Evolutionary conservation across 2,888 invertebrate species (phyloP), one percentile per base, ranked within the genome.

Genomic region (Axea sp.): DNA sequence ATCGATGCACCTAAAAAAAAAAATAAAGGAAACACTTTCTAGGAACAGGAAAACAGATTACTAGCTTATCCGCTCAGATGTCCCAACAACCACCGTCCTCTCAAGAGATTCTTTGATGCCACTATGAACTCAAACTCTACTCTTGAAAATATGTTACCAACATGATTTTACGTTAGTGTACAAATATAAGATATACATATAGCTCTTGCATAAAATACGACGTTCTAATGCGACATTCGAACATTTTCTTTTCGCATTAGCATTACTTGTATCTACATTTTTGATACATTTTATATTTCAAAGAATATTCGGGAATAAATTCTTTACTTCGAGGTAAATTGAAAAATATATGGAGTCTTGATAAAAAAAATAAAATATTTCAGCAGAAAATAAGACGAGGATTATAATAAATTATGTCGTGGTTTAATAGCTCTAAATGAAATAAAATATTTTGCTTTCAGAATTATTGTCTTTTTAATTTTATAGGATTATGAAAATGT

Each of bases 81-180:
- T 73, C 41, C 67, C 67, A 43, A 45, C 69, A 69, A 64, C 64
- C 59, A 51, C 68, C 65, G 74, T 59, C 73, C 68, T 68, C 64
- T 65, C 59, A 45, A 59, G 64, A 74, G 69, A 74, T 74, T 68
- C 53, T 62, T 57, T 69, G 64, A 74, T 74, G 74, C 49, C n/a
- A 65, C 68, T 53, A 64, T 64, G 69, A 64, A 69, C 64, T 62
- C 67, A 74, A 74, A 74, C 69, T 65, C 74, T 62, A 64, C 68
- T 73, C 62, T 68, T 49, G 43, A 57, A 73, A 67, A 68, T 67
- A 64, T 55, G 68, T 62, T 68, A 57, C 68, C 68, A 33, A 39
- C 73, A 31, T 62, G 68, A 73, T 73, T 73, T 73, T 57, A 64
- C 37, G 57, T 64, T 68, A 57, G 62, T 45, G 51, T 62, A 73